Evolutionary conservation across 2,888 invertebrate genomes (phyloP).

Genomic region (Drosophila recens): DNA sequence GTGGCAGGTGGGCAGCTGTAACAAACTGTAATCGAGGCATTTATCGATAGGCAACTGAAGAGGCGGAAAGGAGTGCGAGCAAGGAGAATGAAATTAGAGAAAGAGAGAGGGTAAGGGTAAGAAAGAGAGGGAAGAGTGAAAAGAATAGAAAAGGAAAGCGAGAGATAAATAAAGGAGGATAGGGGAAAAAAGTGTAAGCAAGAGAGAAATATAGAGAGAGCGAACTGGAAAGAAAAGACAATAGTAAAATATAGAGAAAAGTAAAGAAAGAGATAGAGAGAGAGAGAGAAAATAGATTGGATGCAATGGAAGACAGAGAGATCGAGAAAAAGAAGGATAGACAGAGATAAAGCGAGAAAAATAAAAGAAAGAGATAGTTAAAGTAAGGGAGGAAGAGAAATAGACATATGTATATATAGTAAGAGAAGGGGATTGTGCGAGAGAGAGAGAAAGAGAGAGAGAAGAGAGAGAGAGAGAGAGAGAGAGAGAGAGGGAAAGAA

Average conservation of each 20-base stretch:
- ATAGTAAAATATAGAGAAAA: neutral
- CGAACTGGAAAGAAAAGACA: too few species aligned
- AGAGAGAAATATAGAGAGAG: neutral
- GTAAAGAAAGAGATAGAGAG: neutral
- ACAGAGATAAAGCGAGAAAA: too few species aligned
- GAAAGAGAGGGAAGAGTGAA: neutral
- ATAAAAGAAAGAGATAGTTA: too few species aligned
- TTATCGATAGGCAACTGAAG: neutral
- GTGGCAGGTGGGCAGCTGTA: conserved; percentile 14
- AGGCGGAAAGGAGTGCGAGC: neutral
- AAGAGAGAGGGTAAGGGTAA: too few species aligned
- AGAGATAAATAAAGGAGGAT: too few species aligned
- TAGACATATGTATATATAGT: too few species aligned
- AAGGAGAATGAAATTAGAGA: neutral
- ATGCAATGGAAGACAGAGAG: too few species aligned
- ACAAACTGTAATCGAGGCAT: conserved; percentile 9
- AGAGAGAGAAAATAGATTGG: too few species aligned
- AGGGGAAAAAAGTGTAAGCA: neutral
- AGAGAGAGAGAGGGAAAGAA: neutral
- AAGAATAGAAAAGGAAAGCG: too few species aligned
- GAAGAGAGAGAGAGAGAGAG: neutral
- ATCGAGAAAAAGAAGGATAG: too few species aligned
- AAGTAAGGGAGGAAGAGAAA: too few species aligned
- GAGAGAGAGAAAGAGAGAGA: too few species aligned
- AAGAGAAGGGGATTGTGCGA: neutral